Evolutionary conservation across 2,888 invertebrate species (phyloP).

Genomic region (Pollenia angustigena): DNA sequence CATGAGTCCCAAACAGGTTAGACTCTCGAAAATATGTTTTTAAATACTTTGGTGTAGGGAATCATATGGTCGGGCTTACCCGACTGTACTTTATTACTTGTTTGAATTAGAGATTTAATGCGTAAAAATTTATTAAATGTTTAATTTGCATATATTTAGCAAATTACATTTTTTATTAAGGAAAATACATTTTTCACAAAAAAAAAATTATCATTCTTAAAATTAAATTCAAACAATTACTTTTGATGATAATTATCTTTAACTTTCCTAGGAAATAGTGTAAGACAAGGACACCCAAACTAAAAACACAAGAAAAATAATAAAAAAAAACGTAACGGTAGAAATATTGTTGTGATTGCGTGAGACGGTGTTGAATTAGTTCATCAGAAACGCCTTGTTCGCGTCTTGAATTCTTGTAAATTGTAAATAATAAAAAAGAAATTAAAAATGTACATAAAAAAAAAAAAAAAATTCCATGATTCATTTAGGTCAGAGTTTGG

Average conservation of each 20-base stretch:
- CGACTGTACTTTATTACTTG: no score
- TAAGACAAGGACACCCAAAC: constrained; percentile 10
- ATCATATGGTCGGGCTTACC: no score
- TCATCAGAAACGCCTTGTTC: constrained; percentile 48
- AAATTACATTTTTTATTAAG: no score
- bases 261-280: constrained; percentile 38
- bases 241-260: neutral
- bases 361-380: constrained; percentile 51
- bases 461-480: no score
- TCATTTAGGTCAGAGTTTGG: constrained; percentile 46
- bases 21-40: no score
- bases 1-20: no score
- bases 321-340: constrained; percentile 14
- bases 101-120: no score
- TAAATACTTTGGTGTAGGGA: no score
- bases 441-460: constrained; percentile 14
- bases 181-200: neutral
- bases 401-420: constrained; percentile 40
- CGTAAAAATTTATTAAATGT: no score
- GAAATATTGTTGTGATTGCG: constrained; percentile 61
- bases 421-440: constrained; percentile 18
- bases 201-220: neutral
- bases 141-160: no score
- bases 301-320: neutral
- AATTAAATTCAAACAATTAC: neutral